Base-by-base conservation (phyloP, 2,888 invertebrate species). In the Meiosimyza platycephala region DNA sequence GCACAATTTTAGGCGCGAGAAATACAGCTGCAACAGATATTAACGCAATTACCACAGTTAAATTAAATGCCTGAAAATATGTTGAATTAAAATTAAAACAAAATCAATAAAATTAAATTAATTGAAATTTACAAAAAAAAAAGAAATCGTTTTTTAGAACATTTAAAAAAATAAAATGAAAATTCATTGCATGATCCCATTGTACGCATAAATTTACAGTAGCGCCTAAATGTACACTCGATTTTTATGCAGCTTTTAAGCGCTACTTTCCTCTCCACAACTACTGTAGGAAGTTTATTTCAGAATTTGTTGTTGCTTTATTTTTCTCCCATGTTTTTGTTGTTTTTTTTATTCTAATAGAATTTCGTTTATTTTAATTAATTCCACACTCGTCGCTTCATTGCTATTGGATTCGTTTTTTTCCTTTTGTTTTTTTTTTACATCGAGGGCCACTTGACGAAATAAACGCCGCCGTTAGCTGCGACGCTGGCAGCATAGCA, bases 11-110 rank as follows among this genome's bases (percentile, higher is more conserved):
- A n/a, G 22, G 28, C 57, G 22, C 55, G 13, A 12, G 18, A 12
- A 15, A 18, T 3, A 28, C 12, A 57, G 22, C 28, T 13, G 57
- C 28, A 16, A 28, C 28, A 57, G 18, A 28, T 40, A 40, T 40
- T 6, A 40, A 40, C 40, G 9, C 9, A 40, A 40, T 7, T 40
- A 9, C 40, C 40, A 40, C 40, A 9, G 2, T 9, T 57, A 4
- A 22, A 57, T 28, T 57, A 22, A 57, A 57, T 57, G 57, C 57
- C 57, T 57, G 22, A 57, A 57, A 57, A 57, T 28, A 57, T 16
- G 18, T 12, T 18, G 28, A 57, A 12, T 55, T 22, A 54, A 55
- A 22, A 11, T 22, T 3, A 55, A 18, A 18, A 11, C 3, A 22
- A 57, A 57, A 16, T 15, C 5, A 28, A 57, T 1, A 22, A 28